Base-by-base conservation (phyloP, 2,888 invertebrate species). In the Liopterus haemorrhoidalis region DNA sequence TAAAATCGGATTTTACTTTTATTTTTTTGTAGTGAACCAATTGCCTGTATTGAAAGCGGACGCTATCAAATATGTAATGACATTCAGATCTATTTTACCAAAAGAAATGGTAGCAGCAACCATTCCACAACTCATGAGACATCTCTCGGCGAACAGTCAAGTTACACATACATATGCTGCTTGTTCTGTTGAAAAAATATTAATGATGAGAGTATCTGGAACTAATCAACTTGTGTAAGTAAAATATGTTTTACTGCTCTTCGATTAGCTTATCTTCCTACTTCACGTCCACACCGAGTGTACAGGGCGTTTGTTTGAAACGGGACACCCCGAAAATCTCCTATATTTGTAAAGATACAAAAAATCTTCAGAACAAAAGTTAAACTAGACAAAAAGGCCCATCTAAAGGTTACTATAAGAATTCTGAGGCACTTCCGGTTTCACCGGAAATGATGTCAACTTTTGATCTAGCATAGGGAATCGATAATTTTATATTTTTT, bases 151-250 rank as follows among this genome's bases (percentile, higher is more conserved):
- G 1, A 78, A 81, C 16, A 85, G 84, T 63, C 80, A 82, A 32
- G 96, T 99, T 5, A 90, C 96, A 6, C 90, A 93, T 60, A 93
- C 92, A 24, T 99, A 99, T 70, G 90, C 93, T 1, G 95, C 96
- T 4, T 89, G 89, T 64, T 80, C 88, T 1, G 72, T 95, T 24
- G 97, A 99, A 64, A 90, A 88, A 65, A 75, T 96, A 48, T 67
- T 96, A 0, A 79, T 82, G 9, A 79, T 94, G 66, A 81, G 79
- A 48, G 77, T 78, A 63, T 59, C 76, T 28, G 51, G 47, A 1
- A 69, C 74, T 57, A 75, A 76, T 54, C 62, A 67, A 31, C 57
- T 71, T 5, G 54, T 79, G 78, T 79, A 70, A 70, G 71, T 66
- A 44, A 41, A 24, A 6, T 19, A 27, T 33, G 49, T 45, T 19